Evolutionary conservation across 2,888 invertebrate species (phyloP).

Genomic region (Heliconius hortense): DNA sequence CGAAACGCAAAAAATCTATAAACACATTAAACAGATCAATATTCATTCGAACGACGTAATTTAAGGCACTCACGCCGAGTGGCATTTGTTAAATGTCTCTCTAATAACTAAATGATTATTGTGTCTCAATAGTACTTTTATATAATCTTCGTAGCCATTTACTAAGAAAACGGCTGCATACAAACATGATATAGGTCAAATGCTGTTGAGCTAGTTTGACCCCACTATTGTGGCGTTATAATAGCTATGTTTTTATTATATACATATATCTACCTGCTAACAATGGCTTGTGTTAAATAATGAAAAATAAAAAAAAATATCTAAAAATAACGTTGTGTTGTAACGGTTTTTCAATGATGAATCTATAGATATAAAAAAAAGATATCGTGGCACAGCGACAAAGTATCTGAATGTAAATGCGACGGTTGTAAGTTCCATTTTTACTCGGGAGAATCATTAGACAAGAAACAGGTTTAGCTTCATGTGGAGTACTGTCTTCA

Average conservation of each 20-base stretch:
- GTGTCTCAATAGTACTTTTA: constrained; percentile 5
- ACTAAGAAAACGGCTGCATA: constrained; percentile 35
- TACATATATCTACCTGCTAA: constrained; percentile 27
- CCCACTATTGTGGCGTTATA: constrained; percentile 38
- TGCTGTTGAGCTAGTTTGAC: constrained; percentile 43
- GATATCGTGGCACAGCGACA: background rate
- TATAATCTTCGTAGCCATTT: constrained; percentile 24
- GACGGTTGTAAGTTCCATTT: too few species aligned
- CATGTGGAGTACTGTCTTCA: too few species aligned
- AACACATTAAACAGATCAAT: background rate
- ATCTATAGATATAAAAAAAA: too few species aligned
- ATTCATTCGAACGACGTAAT: background rate
- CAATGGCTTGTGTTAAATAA: constrained; percentile 7
- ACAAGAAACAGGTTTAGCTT: too few species aligned
- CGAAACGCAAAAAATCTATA: background rate
- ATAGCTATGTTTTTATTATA: constrained; percentile 32
- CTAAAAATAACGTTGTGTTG: background rate
- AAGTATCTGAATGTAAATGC: too few species aligned
- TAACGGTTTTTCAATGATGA: background rate
- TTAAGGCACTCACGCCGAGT: background rate
- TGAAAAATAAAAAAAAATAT: constrained; percentile 6
- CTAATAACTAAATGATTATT: background rate
- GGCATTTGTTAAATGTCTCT: constrained; percentile 4
- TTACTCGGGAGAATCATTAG: too few species aligned
- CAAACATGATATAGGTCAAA: constrained; percentile 43